These are phyloP conservation scores for Metallyticus violacea DNA, from an alignment of 2,888 invertebrate genomes.

Conservation along the genomic window DNA sequence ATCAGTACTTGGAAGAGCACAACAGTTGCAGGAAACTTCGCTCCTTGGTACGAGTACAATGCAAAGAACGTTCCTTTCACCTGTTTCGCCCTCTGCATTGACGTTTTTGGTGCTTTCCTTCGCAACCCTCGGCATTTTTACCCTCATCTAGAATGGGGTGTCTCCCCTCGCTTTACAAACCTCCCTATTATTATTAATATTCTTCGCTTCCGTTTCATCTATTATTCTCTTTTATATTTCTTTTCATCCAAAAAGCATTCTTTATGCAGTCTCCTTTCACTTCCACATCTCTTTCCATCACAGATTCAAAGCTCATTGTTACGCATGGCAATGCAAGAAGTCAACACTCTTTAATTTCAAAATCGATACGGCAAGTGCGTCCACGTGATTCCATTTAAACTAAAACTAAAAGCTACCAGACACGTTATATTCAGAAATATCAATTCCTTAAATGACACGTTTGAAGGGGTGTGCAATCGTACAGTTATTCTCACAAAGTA, in stretches of 20 bases:
- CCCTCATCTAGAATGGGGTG: not conserved
- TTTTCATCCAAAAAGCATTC: not conserved
- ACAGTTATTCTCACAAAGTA: too few relatives aligned
- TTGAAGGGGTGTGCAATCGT: too few relatives aligned
- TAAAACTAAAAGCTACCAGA: too few relatives aligned
- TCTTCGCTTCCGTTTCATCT: not conserved
- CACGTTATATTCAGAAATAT: too few relatives aligned
- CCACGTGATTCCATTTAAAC: not conserved
- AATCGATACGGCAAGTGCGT: not conserved
- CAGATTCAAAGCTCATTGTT: not conserved
- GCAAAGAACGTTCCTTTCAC: not conserved
- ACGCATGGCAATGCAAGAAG: not conserved
- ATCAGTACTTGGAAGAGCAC: too few relatives aligned
- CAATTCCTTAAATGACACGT: too few relatives aligned
- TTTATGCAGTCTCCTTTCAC: not conserved
- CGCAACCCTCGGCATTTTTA: not conserved
- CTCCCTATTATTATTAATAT: not conserved
- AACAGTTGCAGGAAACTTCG: too few relatives aligned
- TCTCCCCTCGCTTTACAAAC: not conserved
- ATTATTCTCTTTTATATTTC: not conserved
- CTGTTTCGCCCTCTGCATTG: not conserved
- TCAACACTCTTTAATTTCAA: not conserved
- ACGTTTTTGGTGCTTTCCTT: not conserved
- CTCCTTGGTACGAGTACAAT: too few relatives aligned
- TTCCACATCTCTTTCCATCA: not conserved